Evolutionary conservation across 2,888 invertebrate genomes (phyloP), one percentile per base, ranked within the genome.

Genomic region (Aspidapion aeneum): DNA sequence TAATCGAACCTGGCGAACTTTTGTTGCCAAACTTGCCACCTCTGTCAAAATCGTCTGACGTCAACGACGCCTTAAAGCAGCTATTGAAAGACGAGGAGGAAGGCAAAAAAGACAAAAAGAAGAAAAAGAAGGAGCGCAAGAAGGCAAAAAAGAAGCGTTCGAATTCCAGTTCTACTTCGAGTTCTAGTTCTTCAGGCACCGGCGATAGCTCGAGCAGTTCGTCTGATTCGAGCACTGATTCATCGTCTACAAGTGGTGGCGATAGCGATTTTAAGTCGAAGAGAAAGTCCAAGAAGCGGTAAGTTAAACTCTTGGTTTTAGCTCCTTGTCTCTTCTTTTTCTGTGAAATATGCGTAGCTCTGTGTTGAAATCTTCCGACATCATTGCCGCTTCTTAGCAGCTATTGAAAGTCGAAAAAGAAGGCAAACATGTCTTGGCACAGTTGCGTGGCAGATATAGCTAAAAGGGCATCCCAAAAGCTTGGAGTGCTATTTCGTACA

Each of bases 51-150:
- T 58, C 69, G 17, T 60, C 84, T 0, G 87, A 89, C 73, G 86
- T 88, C 73, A 87, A 88, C 68, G 88, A 88, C 71, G 86, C 88
- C 1, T 75, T 80, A 22, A 88, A 88, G 71, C 86, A 87, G 70
- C 76, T 89, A 60, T 76, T 88, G 67, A 87, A 86, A 73, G 75
- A 71, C 59, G 79, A 80, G 65, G 77, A 80, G 56, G 78, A 80
- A 7, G 85, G 86, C 67, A 82, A 82, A 65, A 87, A 87, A 74
- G 86, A 87, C 55, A 87, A 86, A 61, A 87, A 87, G 77, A 82
- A 82, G 71, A 87, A 87, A 76, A 87, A 86, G 76, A 87, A 87
- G 75, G 79, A 79, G 64, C 85, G 85, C 73, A 86, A 86, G 70
- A 84, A 86, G 63, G 86, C 87, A 72, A 88, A 87, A 76, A 85